These are phyloP conservation scores for Drosophila lutescens DNA, from an alignment of 2,888 invertebrate species.

Conservation along the genomic window DNA sequence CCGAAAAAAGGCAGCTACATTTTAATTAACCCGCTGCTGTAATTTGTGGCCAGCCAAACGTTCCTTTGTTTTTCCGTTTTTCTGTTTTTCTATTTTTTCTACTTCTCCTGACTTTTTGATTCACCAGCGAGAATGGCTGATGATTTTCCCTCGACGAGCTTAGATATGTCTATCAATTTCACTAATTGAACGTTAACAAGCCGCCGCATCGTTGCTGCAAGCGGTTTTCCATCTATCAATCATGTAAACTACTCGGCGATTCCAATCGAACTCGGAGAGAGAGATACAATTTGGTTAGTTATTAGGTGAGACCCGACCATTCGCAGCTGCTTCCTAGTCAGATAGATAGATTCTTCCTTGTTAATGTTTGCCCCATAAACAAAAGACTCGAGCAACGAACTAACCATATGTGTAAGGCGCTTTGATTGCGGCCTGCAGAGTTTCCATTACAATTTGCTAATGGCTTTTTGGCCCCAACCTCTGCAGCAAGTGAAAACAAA, in stretches of 20 bases:
- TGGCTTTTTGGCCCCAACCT: slow-evolving; percentile 24
- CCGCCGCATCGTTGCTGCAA: slow-evolving; percentile 49
- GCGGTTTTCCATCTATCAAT: slow-evolving; percentile 67
- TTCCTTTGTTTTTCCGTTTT: slow-evolving; percentile 34
- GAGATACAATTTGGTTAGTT: slow-evolving; percentile 42
- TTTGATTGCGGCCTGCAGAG: slow-evolving; percentile 41
- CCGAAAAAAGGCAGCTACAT: slow-evolving; percentile 54
- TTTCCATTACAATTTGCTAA: slow-evolving; percentile 49
- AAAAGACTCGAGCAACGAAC: slow-evolving; percentile 48
- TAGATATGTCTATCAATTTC: slow-evolving; percentile 77
- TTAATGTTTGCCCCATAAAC: slow-evolving; percentile 49
- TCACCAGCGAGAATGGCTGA: slow-evolving; percentile 11
- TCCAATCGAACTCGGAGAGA: slow-evolving; percentile 19
- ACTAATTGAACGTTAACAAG: slow-evolving; percentile 79
- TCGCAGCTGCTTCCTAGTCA: slow-evolving; percentile 25
- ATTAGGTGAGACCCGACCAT: slow-evolving; percentile 45
- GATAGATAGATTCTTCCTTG: slow-evolving; percentile 17
- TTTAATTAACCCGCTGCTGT: slow-evolving; percentile 66
- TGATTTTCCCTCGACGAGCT: slow-evolving; percentile 23
- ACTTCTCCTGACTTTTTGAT: slow-evolving; percentile 19
- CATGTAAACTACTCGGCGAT: slow-evolving; percentile 53
- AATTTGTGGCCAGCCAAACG: slow-evolving; percentile 59
- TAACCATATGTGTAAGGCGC: slow-evolving; percentile 19
- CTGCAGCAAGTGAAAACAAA: slow-evolving; percentile 11
- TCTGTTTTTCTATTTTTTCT: neutral